These are phyloP conservation scores for Chalcis sispes DNA, from an alignment of 2,888 invertebrate species.

Conservation along the genomic window DNA sequence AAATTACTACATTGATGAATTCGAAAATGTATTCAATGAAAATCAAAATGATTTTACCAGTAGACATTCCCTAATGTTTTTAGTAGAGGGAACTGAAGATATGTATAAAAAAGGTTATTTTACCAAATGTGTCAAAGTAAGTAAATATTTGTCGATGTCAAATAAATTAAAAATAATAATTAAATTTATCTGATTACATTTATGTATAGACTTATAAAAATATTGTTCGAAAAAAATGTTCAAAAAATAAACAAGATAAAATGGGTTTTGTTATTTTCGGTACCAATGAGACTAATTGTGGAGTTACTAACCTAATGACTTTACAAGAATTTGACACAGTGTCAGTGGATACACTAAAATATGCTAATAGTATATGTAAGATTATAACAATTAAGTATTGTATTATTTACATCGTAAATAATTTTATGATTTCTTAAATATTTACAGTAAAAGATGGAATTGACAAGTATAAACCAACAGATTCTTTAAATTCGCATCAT, in stretches of 20 bases:
- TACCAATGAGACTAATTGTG: constrained; percentile 53
- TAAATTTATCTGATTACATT: constrained; percentile 17
- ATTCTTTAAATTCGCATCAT: constrained; percentile 36
- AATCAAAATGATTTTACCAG: constrained; percentile 2
- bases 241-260: constrained; percentile 58
- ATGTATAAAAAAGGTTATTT: constrained; percentile 50
- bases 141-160: neutral
- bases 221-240: constrained; percentile 56
- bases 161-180: neutral
- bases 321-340: constrained; percentile 55
- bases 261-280: constrained; percentile 59
- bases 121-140: constrained; percentile 53
- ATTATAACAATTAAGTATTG: neutral
- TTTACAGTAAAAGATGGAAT: constrained; percentile 34
- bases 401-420: neutral
- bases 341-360: constrained; percentile 55
- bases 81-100: constrained; percentile 48
- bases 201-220: constrained; percentile 48
- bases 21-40: constrained; percentile 1
- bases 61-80: constrained; percentile 48
- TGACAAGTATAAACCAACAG: constrained; percentile 19
- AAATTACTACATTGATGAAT: no score
- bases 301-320: constrained; percentile 56
- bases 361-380: constrained; percentile 47
- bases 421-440: constrained; percentile 1